Evolutionary conservation across 2,797 vertebrate species (phyloP), one percentile per base, ranked within the genome.

Genomic region (Falco columbarius): DNA sequence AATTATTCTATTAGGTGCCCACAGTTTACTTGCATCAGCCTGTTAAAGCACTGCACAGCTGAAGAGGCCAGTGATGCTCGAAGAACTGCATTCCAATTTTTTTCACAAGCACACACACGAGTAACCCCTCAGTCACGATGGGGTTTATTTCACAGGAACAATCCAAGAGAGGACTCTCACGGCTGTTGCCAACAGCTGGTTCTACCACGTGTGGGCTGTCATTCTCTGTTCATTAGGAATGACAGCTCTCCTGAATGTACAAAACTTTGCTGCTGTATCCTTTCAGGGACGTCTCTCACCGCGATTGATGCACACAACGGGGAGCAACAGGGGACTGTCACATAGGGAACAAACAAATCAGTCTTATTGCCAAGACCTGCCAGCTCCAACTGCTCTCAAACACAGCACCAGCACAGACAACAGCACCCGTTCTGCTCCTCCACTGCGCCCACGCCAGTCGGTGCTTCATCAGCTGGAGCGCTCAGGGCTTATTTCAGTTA

Each of bases 361-460:
- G 86, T 76, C 24, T 76, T 7, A 40, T 0, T 32, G 66, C 42
- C 74, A n/a, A 34, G 21, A 40, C 47, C 21, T 88, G 91, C 22
- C 67, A 59, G n/a, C 47, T 82, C 55, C 54, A 47, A 15, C 51
- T 23, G 51, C 67, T 70, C 67, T 40, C 89, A 26, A 54, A 14
- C 23, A n/a, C 36, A 21, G 83, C 52, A 34, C 13, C 7, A 1
- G 55, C 85, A 42, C 19, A 30, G 67, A 27, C 9, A 46, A 1
- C 54, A 38, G 10, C 54, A 56, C 10, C 44, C 40, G 7, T 12
- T 23, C 49, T 14, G 12, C 19, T 19, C 11, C n/a, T 32, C 59
- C 3, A 21, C 36, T 7, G 6, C 9, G 63, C 66, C 79, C 62
- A 18, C 0, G 0, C 6, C 0, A 0, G 36, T 5, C 11, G 0